Conservation (phyloP, 2,797 vertebrate species). For the Acanthornis magna region DNA sequence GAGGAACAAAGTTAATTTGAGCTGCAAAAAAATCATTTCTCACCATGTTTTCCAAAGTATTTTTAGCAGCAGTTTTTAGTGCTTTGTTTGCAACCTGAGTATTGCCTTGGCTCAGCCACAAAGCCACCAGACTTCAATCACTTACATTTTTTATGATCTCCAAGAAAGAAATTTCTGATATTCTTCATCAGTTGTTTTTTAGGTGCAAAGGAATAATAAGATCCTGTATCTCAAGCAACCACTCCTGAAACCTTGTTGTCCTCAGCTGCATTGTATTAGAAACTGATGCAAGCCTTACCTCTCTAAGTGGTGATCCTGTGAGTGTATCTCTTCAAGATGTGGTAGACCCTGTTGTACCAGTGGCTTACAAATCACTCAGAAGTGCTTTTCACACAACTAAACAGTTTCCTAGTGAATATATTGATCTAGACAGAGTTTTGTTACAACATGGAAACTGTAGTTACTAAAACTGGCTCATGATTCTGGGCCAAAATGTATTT, state of each 20-base stretch:
- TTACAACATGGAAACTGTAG: background rate
- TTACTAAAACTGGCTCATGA: background rate
- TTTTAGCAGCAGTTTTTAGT: background rate
- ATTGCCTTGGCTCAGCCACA: constrained; percentile 8
- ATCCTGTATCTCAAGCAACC: background rate
- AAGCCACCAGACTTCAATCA: background rate
- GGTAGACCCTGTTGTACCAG: background rate
- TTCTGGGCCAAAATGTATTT: background rate
- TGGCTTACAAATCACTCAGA: background rate
- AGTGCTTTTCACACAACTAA: background rate
- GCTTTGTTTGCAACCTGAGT: background rate
- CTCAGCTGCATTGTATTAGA: background rate
- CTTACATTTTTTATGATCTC: background rate
- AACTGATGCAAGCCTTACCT: background rate
- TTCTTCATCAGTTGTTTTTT: background rate
- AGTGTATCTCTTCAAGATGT: background rate
- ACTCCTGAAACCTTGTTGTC: background rate
- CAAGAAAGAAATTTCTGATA: background rate
- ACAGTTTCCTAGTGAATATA: background rate
- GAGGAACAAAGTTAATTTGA: background rate
- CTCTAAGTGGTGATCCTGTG: background rate
- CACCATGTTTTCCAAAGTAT: background rate
- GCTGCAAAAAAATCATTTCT: background rate
- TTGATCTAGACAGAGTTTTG: background rate
- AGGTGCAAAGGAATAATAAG: background rate